These are phyloP conservation scores for Sarcoramphus papa DNA, from an alignment of 2,797 vertebrate genomes.

Conservation along the genomic window DNA sequence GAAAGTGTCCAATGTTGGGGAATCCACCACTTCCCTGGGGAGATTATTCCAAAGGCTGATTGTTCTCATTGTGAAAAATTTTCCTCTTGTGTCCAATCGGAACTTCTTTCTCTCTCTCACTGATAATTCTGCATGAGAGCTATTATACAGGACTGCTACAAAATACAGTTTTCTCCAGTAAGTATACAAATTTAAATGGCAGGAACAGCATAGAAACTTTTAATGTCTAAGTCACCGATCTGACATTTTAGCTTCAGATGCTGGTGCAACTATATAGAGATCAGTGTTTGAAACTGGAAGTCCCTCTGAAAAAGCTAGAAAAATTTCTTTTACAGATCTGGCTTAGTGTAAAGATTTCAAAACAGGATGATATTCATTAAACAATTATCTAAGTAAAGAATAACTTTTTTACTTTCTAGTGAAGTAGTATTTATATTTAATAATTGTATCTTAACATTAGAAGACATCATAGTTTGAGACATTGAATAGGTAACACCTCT, in stretches of 20 bases:
- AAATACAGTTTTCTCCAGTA: background rate
- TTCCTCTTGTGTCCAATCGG: background rate
- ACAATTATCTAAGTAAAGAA: background rate
- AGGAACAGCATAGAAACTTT: background rate
- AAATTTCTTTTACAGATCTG: background rate
- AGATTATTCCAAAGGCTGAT: background rate
- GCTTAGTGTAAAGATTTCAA: background rate
- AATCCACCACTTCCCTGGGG: background rate
- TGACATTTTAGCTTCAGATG: background rate
- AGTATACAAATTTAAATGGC: background rate
- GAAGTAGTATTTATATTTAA: background rate
- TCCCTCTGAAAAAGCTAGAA: background rate
- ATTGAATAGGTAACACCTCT: background rate
- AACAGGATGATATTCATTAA: background rate
- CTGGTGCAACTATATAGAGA: background rate
- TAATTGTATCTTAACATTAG: background rate
- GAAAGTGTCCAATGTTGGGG: accelerated
- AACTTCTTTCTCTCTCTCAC: background rate
- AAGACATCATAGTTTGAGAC: background rate
- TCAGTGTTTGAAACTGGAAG: background rate
- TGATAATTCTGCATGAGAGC: background rate
- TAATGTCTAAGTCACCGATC: background rate
- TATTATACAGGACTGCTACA: background rate
- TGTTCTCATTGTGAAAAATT: background rate
- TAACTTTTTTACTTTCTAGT: background rate